phyloP scores from a whole-genome alignment of 2,113 vertebrate species.

The Myocastor coypus region DNA sequence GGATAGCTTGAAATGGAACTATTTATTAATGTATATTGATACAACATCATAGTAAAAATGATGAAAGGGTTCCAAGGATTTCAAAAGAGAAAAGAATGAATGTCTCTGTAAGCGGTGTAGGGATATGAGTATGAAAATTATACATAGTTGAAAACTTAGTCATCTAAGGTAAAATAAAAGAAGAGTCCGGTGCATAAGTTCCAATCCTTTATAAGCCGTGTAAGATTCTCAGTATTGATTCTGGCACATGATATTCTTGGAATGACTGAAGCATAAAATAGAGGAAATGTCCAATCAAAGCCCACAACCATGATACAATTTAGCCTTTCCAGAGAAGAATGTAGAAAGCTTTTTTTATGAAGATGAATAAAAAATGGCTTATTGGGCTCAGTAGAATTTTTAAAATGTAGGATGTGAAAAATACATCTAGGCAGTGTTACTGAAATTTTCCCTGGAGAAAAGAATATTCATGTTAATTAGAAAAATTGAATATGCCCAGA shows the following conservation, averaged over 20 bases:
- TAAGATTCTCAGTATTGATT: not conserved
- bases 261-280: not conserved
- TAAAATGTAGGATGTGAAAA: conserved; percentile 54
- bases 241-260: not conserved
- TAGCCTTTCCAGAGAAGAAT: not conserved
- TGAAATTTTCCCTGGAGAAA: conserved; percentile 43
- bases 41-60: not conserved
- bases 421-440: conserved; percentile 29
- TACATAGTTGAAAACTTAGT: not conserved
- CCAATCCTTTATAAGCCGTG: not conserved
- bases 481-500: not conserved
- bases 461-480: conserved; percentile 60
- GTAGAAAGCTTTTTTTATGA: not conserved
- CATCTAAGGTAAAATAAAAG: not conserved
- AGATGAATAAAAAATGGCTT: not conserved
- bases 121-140: not conserved
- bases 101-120: not conserved
- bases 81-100: not conserved
- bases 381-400: conserved; percentile 2
- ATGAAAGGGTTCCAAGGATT: not conserved
- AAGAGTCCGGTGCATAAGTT: not conserved
- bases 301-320: not conserved
- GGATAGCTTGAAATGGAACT: not conserved
- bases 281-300: not conserved
- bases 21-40: not conserved